Base-by-base conservation (phyloP, 2,113 vertebrate species). In the Azemiops feae region DNA sequence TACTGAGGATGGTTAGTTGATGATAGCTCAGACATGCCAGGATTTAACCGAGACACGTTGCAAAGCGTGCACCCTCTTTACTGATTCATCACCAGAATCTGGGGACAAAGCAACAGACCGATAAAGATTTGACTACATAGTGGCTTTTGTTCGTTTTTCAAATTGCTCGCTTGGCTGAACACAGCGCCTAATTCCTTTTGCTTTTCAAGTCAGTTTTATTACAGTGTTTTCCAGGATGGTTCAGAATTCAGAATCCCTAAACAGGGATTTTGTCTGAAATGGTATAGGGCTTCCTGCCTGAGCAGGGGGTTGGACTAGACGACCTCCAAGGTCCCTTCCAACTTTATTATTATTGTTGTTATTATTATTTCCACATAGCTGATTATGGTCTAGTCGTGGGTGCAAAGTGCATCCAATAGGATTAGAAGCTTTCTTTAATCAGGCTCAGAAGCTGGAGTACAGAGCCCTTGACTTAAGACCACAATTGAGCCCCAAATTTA, bases 311-410 rank as follows among this genome's bases (percentile, higher is more conserved):
- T 50, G 47, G 47, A 50, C 47, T 50, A 50, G 8, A 50, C 9
- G 8, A 50, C 47, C 47, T 50, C 7, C 47, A 50, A 50, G 47
- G 47, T 50, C 47, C 8, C 47, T 50, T 50, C 47, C 47, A 8
- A 50, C 47, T 50, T 50, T 50, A 50, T 50, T 50, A 50, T 50
- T 9, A 50, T 50, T 50, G 1, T 50, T 47, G 1, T 47, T 47
- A 1, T 47, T 47, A 8, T 47, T 47, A 47, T 45, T 60, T 64
- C 58, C 55, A 93, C 92, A 93, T 91, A 91, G 74, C 43, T 93
- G 93, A 60, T 85, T 52, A 81, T 89, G 92, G 57, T n/a, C 55
- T 91, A 88, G 81, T 95, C 47, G 8, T 47, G 94, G 81, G 87
- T 92, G 39, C 30, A 88, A 27, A 93, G 54, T 16, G 0, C 16